A percentile compares a stretch with the other conserved stretches of the same genome.
Conservation (phyloP, 2,113 vertebrate genomes). For the Larimichthys crocea region DNA sequence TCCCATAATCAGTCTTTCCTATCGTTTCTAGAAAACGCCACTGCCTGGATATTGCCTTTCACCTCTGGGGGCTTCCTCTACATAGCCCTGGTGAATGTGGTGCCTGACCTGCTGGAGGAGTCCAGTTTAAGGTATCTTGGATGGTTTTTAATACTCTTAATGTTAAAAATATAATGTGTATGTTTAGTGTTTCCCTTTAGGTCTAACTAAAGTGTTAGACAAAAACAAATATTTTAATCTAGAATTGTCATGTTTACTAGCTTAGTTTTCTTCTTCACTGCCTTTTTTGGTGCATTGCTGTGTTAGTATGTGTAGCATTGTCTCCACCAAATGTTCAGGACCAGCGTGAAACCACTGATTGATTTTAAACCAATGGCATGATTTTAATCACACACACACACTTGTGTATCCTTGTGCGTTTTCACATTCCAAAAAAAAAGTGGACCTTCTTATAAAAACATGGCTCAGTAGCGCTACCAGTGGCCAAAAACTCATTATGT, state of each 20-base stretch:
- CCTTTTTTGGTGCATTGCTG: not conserved
- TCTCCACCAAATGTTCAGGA: not conserved
- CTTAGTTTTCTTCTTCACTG: not conserved
- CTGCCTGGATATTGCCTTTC: conserved; percentile 96
- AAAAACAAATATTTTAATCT: not conserved
- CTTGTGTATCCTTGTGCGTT: not conserved
- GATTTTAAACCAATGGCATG: not conserved
- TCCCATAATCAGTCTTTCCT: conserved; percentile 10
- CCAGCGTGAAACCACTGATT: not conserved
- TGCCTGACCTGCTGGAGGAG: conserved; percentile 95
- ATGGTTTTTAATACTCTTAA: not conserved
- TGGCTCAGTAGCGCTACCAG: not conserved
- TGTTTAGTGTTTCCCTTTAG: too few species aligned
- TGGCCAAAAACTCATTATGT: not conserved
- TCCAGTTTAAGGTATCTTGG: conserved; percentile 88
- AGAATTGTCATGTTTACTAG: not conserved
- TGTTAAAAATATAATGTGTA: not conserved
- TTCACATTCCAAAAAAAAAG: not conserved
- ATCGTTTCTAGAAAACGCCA: conserved; percentile 84
- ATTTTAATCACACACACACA: not conserved
- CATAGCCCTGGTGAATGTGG: conserved; percentile 95
- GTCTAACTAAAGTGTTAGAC: too few species aligned
- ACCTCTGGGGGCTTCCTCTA: conserved; percentile 97
- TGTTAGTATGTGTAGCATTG: not conserved
- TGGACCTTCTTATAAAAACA: not conserved